A percentile compares a stretch with the other conserved stretches of the same genome.
phyloP scores from a whole-genome alignment of 2,797 vertebrate genomes.

The Lophius americanus region DNA sequence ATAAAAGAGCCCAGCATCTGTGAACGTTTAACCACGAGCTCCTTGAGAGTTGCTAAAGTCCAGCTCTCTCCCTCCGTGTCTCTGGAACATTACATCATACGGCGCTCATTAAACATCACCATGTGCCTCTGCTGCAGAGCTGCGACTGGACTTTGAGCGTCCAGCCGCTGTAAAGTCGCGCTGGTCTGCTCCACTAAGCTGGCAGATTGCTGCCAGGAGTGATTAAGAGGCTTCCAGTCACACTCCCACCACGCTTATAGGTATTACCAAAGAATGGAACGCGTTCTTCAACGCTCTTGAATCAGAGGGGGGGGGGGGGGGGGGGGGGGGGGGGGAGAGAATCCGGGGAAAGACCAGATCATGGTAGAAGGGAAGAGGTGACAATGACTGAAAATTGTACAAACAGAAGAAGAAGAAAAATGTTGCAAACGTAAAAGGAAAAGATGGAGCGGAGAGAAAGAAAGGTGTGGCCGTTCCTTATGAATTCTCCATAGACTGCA shows the following conservation, averaged over 20 bases:
- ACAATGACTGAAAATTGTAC: background rate
- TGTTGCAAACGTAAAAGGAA: background rate
- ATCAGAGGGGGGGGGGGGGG: background rate
- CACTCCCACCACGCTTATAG: conserved; percentile 21
- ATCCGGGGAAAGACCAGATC: conserved; percentile 1
- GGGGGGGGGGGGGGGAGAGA: background rate
- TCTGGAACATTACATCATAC: conserved; percentile 47
- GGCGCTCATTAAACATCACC: conserved; percentile 35
- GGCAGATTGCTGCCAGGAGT: conserved; percentile 39
- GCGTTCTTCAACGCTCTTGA: conserved; percentile 5
- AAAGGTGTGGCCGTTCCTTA: conserved; percentile 65
- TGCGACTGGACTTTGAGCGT: conserved; percentile 58
- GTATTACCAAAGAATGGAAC: conserved; percentile 9
- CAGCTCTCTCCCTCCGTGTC: conserved; percentile 9
- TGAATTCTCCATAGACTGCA: conserved; percentile 53
- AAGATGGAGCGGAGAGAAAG: conserved; percentile 13
- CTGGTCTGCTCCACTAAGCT: conserved; percentile 58
- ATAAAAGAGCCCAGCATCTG: background rate
- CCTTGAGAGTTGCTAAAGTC: too few relatives aligned
- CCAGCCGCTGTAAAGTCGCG: conserved; percentile 43
- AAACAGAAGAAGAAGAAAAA: background rate
- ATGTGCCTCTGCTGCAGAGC: conserved; percentile 34
- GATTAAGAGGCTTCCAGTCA: conserved; percentile 52
- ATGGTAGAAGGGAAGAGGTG: background rate
- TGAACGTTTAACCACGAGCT: background rate